Evolutionary conservation across 2,797 vertebrate species (phyloP).

Genomic region (Menidia menidia): DNA sequence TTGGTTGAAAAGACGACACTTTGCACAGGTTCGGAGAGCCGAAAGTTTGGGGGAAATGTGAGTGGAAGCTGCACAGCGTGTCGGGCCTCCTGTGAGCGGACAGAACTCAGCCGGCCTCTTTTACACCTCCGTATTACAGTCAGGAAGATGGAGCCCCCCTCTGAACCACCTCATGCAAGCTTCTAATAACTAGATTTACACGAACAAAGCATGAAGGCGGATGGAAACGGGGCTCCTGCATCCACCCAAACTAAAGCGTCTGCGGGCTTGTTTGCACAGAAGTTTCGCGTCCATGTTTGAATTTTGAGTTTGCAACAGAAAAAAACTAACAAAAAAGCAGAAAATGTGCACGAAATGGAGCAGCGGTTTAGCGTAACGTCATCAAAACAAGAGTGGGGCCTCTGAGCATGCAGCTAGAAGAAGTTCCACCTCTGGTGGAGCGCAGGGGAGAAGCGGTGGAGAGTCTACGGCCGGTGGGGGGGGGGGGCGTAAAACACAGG

Average conservation of each 20-base stretch:
- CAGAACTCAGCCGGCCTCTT: neutral
- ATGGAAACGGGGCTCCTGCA: slow-evolving; percentile 24
- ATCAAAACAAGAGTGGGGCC: slow-evolving; percentile 63
- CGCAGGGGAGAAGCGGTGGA: slow-evolving; percentile 46
- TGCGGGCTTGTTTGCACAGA: slow-evolving; percentile 34
- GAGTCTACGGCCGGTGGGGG: slow-evolving; percentile 48
- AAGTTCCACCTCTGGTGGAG: slow-evolving; percentile 55
- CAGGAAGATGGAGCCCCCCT: slow-evolving; percentile 13
- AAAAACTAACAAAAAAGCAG: slow-evolving; percentile 56
- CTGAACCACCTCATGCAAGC: slow-evolving; percentile 25
- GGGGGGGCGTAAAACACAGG: slow-evolving; percentile 45
- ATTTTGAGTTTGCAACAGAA: slow-evolving; percentile 35
- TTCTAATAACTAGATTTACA: slow-evolving; percentile 11
- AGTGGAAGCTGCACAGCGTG: no score
- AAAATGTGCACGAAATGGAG: slow-evolving; percentile 63
- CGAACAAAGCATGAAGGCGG: slow-evolving; percentile 24
- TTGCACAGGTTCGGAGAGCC: neutral
- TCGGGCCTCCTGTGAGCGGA: no score
- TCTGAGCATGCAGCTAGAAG: slow-evolving; percentile 72
- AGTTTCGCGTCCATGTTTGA: slow-evolving; percentile 25
- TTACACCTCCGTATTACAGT: slow-evolving; percentile 18
- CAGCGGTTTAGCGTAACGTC: slow-evolving; percentile 58
- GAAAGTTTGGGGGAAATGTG: neutral
- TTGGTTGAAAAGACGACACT: neutral
- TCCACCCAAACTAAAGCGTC: slow-evolving; percentile 39